Base-by-base conservation (phyloP, 2,797 vertebrate species). In the Eidolon dupreanum region DNA sequence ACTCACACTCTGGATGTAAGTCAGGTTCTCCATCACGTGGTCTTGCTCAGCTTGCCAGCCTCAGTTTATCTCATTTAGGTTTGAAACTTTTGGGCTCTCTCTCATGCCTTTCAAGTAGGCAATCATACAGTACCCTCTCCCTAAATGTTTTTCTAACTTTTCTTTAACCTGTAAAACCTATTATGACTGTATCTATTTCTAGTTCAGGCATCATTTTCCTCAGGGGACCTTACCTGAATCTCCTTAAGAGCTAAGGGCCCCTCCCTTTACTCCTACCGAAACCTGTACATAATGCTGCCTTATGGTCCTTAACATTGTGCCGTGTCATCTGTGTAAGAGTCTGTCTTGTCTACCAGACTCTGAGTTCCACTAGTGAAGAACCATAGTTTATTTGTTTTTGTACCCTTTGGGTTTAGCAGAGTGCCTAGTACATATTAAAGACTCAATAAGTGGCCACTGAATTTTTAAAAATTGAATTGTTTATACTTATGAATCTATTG, bases 361-460 rank as follows among this genome's bases (percentile, higher is more conserved):
- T 83, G 75, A 51, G 15, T 61, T 74, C 36, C 38, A 38, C 22
- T 10, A 28, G 33, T 11, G 10, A 85, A 88, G 19, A 16, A 20
- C 24, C 31, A 51, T 57, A 20, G 82, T 81, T 88, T 65, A 68
- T 55, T 78, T 28, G 38, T 51, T 86, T 83, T 87, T 92, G 33
- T 82, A 22, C 4, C 11, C 4, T 41, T 51, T 68, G 16, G 28
- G 17, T 83, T 0, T 33, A 89, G 7, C 71, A 53, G 51, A 43
- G 43, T 77, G 26, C 46, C 71, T 73, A 33, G 16, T 59, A 11
- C 13, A 92, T 73, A 83, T 88, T 90, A 85, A 89, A 15, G 8
- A 61, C 28, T 92, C 36, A 71, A 68, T 74, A 93, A 86, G 59
- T 93, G 84, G 26, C 70, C 49, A 46, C 33, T 55, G 31, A 63